Base-by-base conservation (phyloP, 2,888 invertebrate genomes). In the Philhelius pedissequus region DNA sequence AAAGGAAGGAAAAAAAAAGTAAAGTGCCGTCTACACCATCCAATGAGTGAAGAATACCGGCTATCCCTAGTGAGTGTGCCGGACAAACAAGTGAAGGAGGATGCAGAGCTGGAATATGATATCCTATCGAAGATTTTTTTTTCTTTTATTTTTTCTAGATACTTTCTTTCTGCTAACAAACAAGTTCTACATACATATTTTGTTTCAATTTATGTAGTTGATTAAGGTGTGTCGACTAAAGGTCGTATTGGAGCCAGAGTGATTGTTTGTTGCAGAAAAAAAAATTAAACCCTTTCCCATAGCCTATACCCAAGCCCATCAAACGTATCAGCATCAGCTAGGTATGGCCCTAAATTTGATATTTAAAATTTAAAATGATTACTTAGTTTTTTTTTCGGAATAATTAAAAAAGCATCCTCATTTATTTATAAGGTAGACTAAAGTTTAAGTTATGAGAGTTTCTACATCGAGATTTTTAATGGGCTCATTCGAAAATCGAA, bases 91-190 rank as follows among this genome's bases (percentile, higher is more conserved):
- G 62, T 50, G 69, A 20, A 62, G 20, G 66, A 71, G 56, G 40
- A 43, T 62, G 30, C 22, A 62, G 18, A 62, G 50, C 32, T 64
- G 77, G 56, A 82, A 82, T 69, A 73, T 78, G 82, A 82, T 82
- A 73, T 70, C 30, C 32, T 30, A 30, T 70, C 30, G 15, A 20
- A 48, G 20, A 25, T 30, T 9, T 30, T 30, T 43, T 56, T 54
- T 56, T 7, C 40, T 22, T 1, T 18, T 15, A 11, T 15, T n/a
- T n/a, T n/a, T 5, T 40, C 7, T 40, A 18, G 30, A 32, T 18
- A 60, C 66, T 78, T 82, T 82, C 82, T 69, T 74, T 60, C 13
- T 27, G 20, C 64, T 75, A 56, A 60, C 48, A 76, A 77, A 60
- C 60, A 77, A 71, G 70, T 66, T 78, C 11, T 20, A 76, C 15